These are phyloP conservation scores for Zosterops lateralis DNA, from an alignment of 2,113 vertebrate genomes.

Conservation along the genomic window DNA sequence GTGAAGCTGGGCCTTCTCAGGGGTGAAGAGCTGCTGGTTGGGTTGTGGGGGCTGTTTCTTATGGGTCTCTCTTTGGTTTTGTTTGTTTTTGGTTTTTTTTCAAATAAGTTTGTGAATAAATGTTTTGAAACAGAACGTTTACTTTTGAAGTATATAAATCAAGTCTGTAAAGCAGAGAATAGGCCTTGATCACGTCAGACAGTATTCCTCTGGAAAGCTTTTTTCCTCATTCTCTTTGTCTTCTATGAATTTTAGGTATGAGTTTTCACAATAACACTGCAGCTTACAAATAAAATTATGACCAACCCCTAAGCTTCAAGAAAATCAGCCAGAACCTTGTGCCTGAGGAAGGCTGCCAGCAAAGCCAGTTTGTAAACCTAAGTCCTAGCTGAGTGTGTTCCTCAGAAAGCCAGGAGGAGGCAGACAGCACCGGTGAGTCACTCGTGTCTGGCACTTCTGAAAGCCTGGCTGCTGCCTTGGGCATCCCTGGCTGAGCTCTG, in stretches of 20 bases:
- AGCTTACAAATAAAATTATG: background rate
- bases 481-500: background rate
- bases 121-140: background rate
- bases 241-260: background rate
- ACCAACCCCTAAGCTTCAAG: background rate
- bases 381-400: background rate
- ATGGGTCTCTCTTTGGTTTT: background rate
- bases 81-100: background rate
- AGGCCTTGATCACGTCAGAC: background rate
- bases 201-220: background rate
- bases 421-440: rapidly evolving
- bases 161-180: background rate
- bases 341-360: background rate
- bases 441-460: background rate
- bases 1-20: background rate
- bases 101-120: background rate
- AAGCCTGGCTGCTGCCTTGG: background rate
- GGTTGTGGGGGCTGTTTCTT: background rate
- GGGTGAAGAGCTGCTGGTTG: background rate
- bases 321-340: background rate
- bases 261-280: background rate
- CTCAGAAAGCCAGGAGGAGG: background rate
- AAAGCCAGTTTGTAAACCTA: background rate
- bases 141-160: background rate
- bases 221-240: background rate